phyloP scores from a whole-genome alignment of 2,797 vertebrate species.

The Heterohyrax brucei region DNA sequence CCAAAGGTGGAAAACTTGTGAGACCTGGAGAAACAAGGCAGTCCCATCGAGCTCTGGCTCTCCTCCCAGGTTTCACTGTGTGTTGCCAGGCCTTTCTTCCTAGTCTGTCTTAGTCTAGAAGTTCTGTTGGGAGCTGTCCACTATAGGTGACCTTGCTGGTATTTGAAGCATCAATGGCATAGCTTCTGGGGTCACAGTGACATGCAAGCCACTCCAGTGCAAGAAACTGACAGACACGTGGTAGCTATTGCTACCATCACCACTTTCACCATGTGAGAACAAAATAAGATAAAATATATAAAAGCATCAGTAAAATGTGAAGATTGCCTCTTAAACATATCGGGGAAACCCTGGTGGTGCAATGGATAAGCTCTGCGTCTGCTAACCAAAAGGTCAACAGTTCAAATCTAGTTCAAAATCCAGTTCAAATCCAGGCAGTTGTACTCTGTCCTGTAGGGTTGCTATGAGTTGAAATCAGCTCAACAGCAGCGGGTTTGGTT shows the following conservation, averaged over 20 bases:
- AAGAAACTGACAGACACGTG: not conserved
- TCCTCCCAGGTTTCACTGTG: not conserved
- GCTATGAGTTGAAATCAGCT: too few relatives aligned
- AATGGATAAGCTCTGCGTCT: too few relatives aligned
- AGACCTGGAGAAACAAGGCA: not conserved
- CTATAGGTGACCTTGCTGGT: too few relatives aligned
- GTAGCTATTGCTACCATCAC: not conserved
- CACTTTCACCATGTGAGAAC: not conserved
- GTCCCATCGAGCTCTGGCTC: not conserved
- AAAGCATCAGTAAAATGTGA: not conserved
- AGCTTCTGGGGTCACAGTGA: too few relatives aligned
- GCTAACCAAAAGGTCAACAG: too few relatives aligned
- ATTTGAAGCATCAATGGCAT: too few relatives aligned
- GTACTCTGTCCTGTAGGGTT: too few relatives aligned
- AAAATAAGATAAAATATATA: not conserved
- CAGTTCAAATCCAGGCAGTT: too few relatives aligned
- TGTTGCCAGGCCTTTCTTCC: not conserved
- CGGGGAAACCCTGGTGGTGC: too few relatives aligned
- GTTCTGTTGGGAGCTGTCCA: not conserved
- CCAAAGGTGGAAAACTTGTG: not conserved
- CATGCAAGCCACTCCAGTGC: too few relatives aligned
- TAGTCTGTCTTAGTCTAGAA: not conserved
- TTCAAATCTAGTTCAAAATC: too few relatives aligned
- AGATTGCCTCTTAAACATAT: not conserved
- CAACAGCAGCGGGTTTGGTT: too few relatives aligned